phyloP scores from a whole-genome alignment of 2,113 vertebrate genomes.

The Furnarius figulus region DNA sequence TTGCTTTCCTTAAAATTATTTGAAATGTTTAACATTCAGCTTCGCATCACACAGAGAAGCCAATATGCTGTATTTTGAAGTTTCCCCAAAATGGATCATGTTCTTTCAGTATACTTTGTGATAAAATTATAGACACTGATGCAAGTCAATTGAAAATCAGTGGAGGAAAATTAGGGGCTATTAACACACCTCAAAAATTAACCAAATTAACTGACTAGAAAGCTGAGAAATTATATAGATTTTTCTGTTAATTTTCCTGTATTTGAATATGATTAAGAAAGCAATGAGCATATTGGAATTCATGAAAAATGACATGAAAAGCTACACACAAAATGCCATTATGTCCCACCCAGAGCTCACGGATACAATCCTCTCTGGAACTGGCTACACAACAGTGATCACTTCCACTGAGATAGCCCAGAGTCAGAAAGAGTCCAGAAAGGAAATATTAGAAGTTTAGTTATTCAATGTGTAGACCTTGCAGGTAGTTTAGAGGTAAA shows the following conservation, averaged over 20 bases:
- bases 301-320: background rate
- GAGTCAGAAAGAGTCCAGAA: background rate
- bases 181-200: background rate
- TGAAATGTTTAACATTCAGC: background rate
- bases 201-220: background rate
- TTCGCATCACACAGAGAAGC: background rate
- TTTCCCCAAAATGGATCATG: background rate
- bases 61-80: background rate
- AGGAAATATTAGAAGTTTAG: background rate
- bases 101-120: background rate
- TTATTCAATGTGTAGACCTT: background rate
- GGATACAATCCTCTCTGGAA: background rate
- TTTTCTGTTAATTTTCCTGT: background rate
- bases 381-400: background rate
- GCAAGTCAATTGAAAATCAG: background rate
- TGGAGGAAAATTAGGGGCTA: background rate
- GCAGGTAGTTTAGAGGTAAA: background rate
- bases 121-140: background rate
- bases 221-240: background rate
- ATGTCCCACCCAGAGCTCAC: background rate
- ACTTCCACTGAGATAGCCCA: background rate
- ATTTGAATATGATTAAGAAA: background rate
- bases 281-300: background rate
- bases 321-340: background rate
- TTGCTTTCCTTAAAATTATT: background rate